Evolutionary conservation across 1,140 invertebrate species (phyloP), one percentile per base, ranked within the genome.

Genomic region (Rhopalosiphum maidis): DNA sequence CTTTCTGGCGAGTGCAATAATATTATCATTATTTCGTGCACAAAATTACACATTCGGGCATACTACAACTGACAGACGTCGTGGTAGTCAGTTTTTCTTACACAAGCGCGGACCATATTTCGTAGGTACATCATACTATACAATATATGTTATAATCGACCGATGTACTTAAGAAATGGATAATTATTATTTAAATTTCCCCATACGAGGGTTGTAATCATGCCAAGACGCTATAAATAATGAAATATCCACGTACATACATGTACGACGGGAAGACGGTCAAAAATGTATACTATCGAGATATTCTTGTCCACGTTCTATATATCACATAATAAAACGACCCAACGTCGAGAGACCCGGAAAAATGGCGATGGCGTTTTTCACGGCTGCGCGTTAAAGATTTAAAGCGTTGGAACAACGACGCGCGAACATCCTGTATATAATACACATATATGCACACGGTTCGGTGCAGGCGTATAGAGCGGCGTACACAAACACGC

Each of bases 351-450:
- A 37, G 18, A 21, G 77, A n/a, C 22, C 18, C 4, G 0, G 77
- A 37, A 21, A 5, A 82, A 35, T 5, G 77, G 77, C 35, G n/a
- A n/a, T 35, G n/a, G 77, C 35, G 7, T n/a, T 6, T 37, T 22
- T 37, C 35, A n/a, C n/a, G 18, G 30, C 4, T 18, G 15, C n/a
- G 18, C 3, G 7, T 83, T 23, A 8, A 37, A 83, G 35, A 82
- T 37, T 37, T 23, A 35, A 83, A 22, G 22, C 7, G 25, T 37
- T 4, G 35, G 77, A 2, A 83, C 37, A 23, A 23, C 77, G 77
- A 83, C n/a, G 15, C 25, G 23, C 43, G n/a, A 89, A 89, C 88
- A 25, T 89, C 51, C 88, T 89, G 88, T 89, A 89, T 89, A 48
- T 48, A 15, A 51, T 21, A 48, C 18, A 35, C 46, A 11, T 37